Percentiles rank a stretch among this genome's conserved stretches.
These are phyloP conservation scores for Bettongia penicillata DNA, from an alignment of 2,113 vertebrate genomes.

Conservation along the genomic window DNA sequence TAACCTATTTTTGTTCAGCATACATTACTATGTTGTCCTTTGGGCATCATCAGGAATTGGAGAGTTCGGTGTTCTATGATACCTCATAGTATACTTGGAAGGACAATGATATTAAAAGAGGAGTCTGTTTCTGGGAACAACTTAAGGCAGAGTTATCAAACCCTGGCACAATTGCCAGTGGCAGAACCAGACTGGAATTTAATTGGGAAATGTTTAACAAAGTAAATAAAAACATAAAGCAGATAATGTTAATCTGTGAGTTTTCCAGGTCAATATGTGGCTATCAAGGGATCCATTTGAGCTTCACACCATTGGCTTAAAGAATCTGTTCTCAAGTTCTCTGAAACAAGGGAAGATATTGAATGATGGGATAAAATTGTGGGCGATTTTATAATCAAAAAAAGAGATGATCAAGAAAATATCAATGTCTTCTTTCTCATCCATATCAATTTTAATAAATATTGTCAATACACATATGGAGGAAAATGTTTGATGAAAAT, in stretches of 20 bases:
- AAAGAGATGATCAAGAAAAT: neutral
- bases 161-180: neutral
- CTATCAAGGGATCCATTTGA: neutral
- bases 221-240: neutral
- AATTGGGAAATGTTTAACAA: neutral
- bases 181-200: neutral
- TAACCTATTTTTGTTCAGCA: no score
- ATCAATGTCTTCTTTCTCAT: neutral
- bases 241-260: neutral
- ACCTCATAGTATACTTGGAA: neutral
- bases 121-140: neutral
- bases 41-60: neutral
- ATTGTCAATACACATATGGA: neutral
- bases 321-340: neutral
- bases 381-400: neutral
- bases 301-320: neutral
- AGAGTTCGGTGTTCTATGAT: neutral
- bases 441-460: neutral
- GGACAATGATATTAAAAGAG: neutral
- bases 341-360: neutral
- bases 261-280: neutral
- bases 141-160: neutral
- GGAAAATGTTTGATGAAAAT: neutral
- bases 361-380: neutral
- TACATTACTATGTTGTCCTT: neutral